Evolutionary conservation across 2,797 vertebrate genomes (phyloP).

Genomic region (Anabacerthia variegaticeps): DNA sequence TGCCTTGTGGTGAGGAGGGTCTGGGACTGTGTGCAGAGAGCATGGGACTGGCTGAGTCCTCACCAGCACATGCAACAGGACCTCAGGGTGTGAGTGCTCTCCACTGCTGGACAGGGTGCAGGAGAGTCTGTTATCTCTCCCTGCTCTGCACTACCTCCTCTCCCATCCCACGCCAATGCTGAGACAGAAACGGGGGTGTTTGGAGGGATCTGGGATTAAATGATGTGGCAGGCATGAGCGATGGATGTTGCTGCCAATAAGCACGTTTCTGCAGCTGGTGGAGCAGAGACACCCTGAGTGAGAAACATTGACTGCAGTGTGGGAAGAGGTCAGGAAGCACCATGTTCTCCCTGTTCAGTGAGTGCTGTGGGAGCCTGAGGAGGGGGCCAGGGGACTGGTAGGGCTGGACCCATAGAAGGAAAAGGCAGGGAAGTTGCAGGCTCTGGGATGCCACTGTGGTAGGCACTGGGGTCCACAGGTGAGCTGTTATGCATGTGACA

Average conservation of each 20-base stretch:
- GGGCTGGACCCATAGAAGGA: not conserved
- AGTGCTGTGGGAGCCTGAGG: not conserved
- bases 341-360: fast-evolving
- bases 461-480: fast-evolving
- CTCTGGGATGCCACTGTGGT: not conserved
- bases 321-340: not conserved
- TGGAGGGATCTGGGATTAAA: not conserved
- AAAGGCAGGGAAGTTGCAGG: not conserved
- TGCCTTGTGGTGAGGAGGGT: not conserved
- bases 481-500: fast-evolving
- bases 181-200: not conserved
- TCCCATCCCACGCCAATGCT: not conserved
- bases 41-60: not conserved
- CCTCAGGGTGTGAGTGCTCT: not conserved
- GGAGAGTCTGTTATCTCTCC: not conserved
- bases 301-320: not conserved
- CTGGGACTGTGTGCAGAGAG: fast-evolving
- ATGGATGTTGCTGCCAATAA: not conserved
- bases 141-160: not conserved
- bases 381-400: not conserved
- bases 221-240: not conserved
- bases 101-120: fast-evolving
- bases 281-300: not conserved
- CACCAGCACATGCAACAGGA: not conserved
- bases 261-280: not conserved